Conservation (phyloP, 2,113 vertebrate genomes). For the Melanocharis versteri region DNA sequence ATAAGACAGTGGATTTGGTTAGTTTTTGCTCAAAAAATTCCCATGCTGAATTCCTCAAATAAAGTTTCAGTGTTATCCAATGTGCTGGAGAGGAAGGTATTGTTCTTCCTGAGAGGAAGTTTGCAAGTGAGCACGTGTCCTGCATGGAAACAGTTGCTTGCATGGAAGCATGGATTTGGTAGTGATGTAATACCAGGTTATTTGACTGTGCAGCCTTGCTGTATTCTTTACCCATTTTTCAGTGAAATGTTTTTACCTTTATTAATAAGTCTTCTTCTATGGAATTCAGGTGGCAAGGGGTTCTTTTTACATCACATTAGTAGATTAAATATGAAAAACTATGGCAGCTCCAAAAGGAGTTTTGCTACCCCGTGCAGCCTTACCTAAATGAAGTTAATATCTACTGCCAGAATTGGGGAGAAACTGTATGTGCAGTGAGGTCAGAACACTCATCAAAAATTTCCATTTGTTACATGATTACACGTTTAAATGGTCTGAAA, state of each 20-base stretch:
- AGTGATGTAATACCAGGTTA: not conserved
- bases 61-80: not conserved
- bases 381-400: not conserved
- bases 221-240: not conserved
- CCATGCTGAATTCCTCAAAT: not conserved
- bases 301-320: not conserved
- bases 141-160: not conserved
- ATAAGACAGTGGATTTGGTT: not conserved
- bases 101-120: not conserved
- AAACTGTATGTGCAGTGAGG: not conserved
- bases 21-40: not conserved
- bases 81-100: not conserved
- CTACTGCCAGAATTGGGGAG: not conserved
- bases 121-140: not conserved
- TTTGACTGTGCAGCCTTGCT: not conserved
- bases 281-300: not conserved
- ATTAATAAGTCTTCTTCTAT: not conserved
- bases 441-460: not conserved
- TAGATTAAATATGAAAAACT: not conserved
- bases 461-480: not conserved
- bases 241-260: not conserved
- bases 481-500: not conserved
- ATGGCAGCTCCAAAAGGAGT: not conserved
- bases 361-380: not conserved
- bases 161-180: not conserved